Base-by-base conservation (phyloP, 2,113 vertebrate species). In the Epinephelus moara region DNA sequence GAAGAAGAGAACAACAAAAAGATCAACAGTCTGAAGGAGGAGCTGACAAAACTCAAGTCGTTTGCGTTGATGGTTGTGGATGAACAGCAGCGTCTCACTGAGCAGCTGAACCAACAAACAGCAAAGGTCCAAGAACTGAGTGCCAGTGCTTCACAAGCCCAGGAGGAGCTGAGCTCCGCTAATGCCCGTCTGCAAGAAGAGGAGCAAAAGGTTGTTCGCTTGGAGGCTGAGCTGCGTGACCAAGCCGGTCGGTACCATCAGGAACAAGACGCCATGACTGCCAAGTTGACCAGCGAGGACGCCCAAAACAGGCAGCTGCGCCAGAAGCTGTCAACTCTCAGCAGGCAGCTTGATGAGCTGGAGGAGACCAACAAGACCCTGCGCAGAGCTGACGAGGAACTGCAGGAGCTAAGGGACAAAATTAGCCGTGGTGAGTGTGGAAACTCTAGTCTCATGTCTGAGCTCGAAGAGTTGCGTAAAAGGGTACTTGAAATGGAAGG, bases 31-130 rank as follows among this genome's bases (percentile, higher is more conserved):
- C 93, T 99, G 70, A 98, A 97, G 89, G 97, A 97, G 73, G 98
- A 99, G 93, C 83, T 98, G 88, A 97, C 95, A 80, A 98, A 98
- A 93, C 94, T 99, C 66, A 99, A 98, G 91, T 97, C 98, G 2
- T 99, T 99, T 94, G 96, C 98, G 73, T 96, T 99, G 94, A 96
- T 97, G 95, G 96, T 99, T 19, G 98, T 99, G 27, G 98, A 99
- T 72, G 98, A 99, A 95, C 98, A 98, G 86, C 97, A 99, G 94
- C 96, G 94, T 80, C 95, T 98, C 68, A 96, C 96, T 0, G 96
- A 97, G 81, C 96, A 98, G 91, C 90, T 99, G 25, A 90, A 90
- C 74, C 95, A 96, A 86, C 97, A 99, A 90, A 97, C 94, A 53
- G 75, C 95, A 63, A 97, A 97, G 90, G 95, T 97, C 90, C 96